These are phyloP conservation scores for Varanus komodoensis DNA, from an alignment of 2,113 vertebrate species.

Conservation along the genomic window DNA sequence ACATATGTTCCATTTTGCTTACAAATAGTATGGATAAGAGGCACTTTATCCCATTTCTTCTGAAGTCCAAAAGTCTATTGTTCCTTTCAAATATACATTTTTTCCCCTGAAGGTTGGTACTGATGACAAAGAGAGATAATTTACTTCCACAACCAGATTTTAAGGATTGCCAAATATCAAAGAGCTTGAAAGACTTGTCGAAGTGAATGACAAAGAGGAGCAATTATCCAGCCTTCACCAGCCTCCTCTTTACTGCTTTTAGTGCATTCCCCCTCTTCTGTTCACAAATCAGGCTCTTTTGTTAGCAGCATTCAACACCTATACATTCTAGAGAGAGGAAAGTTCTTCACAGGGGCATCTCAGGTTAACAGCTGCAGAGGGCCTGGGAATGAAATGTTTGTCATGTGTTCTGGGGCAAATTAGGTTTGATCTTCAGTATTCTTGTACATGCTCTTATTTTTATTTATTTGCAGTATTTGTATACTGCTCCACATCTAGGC, in stretches of 20 bases:
- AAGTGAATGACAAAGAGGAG: slow-evolving; percentile 6
- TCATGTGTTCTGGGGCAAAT: slow-evolving; percentile 8
- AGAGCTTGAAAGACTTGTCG: not conserved
- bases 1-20: not conserved
- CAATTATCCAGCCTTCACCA: not conserved
- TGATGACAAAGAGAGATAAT: slow-evolving; percentile 28
- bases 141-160: slow-evolving; percentile 16
- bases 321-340: not conserved
- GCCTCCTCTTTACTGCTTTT: not conserved
- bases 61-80: not conserved
- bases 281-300: not conserved
- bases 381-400: not conserved
- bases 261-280: not conserved
- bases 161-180: slow-evolving; percentile 12
- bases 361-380: not conserved
- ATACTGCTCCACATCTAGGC: no score
- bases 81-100: slow-evolving; percentile 11
- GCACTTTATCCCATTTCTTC: slow-evolving; percentile 6
- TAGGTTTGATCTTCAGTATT: not conserved
- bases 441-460: not conserved
- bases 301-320: not conserved
- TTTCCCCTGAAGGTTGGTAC: not conserved
- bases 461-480: no score
- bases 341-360: not conserved
- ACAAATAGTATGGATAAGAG: slow-evolving; percentile 33